phyloP scores from a whole-genome alignment of 2,113 vertebrate species.

The Ellobius talpinus region DNA sequence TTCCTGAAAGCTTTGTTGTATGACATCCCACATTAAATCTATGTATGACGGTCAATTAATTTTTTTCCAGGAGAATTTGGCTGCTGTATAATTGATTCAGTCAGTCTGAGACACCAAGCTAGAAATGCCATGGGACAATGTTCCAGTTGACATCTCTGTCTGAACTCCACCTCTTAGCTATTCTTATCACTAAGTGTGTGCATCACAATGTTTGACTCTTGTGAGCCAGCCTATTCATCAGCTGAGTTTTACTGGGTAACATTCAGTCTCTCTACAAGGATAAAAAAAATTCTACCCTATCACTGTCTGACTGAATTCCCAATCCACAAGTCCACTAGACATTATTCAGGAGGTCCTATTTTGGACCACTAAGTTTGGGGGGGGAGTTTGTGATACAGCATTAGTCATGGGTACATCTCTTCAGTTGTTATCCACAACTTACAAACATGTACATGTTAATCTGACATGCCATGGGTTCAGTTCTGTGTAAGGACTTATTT shows the following conservation, averaged over 20 bases:
- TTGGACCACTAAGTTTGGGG: background rate
- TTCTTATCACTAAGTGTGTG: background rate
- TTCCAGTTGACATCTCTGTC: background rate
- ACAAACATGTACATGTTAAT: background rate
- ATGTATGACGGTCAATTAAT: background rate
- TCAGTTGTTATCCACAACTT: background rate
- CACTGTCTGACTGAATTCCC: background rate
- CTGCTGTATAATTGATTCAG: constrained; percentile 1
- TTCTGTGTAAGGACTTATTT: background rate
- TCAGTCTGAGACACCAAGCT: background rate
- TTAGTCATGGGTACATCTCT: background rate
- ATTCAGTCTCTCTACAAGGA: background rate
- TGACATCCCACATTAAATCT: background rate
- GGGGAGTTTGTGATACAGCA: background rate
- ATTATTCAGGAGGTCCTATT: background rate
- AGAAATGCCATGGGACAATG: background rate
- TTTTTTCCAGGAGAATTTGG: background rate
- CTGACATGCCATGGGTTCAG: background rate
- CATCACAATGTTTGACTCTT: background rate
- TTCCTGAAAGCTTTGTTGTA: constrained; percentile 11
- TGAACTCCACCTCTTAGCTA: background rate
- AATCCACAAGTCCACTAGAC: background rate
- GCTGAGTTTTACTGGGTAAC: background rate
- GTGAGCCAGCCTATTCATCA: background rate
- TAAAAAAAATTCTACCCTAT: background rate